Evolutionary conservation across 1,140 invertebrate species (phyloP).

Genomic region (Acyrthosiphon pisum): DNA sequence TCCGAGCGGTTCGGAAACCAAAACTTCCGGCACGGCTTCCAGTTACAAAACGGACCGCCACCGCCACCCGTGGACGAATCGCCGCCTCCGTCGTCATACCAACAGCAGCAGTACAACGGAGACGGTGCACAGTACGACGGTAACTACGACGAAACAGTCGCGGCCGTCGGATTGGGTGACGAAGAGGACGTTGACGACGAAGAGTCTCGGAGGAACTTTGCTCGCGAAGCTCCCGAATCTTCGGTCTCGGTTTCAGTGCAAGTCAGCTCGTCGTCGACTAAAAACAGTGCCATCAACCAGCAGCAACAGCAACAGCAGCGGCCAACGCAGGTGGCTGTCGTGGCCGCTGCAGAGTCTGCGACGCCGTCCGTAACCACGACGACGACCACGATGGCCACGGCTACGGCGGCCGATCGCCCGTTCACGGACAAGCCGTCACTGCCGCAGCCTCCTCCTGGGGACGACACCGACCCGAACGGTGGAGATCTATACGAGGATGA

Average conservation of each 20-base stretch:
- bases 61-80: slow-evolving; percentile 64
- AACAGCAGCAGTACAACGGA: slow-evolving; percentile 28
- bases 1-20: slow-evolving; percentile 59
- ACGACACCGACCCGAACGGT: slow-evolving; percentile 30
- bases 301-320: neutral
- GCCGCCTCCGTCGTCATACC: slow-evolving; percentile 33
- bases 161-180: neutral
- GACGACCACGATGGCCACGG: neutral
- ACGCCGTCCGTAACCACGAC: neutral
- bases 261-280: slow-evolving; percentile 44
- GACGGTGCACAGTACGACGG: slow-evolving; percentile 24
- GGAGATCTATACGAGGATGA: slow-evolving; percentile 51
- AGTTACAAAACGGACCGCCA: slow-evolving; percentile 25
- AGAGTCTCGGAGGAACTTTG: slow-evolving; percentile 28
- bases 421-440: neutral
- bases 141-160: neutral
- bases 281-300: slow-evolving; percentile 49
- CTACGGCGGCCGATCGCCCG: neutral
- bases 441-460: neutral
- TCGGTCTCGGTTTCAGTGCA: slow-evolving; percentile 42
- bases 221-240: slow-evolving; percentile 43
- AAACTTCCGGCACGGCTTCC: slow-evolving; percentile 59
- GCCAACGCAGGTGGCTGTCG: neutral
- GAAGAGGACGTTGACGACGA: neutral
- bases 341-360: neutral